These are phyloP conservation scores for Drosophila azteca DNA, from an alignment of 1,140 invertebrate genomes.

Conservation along the genomic window DNA sequence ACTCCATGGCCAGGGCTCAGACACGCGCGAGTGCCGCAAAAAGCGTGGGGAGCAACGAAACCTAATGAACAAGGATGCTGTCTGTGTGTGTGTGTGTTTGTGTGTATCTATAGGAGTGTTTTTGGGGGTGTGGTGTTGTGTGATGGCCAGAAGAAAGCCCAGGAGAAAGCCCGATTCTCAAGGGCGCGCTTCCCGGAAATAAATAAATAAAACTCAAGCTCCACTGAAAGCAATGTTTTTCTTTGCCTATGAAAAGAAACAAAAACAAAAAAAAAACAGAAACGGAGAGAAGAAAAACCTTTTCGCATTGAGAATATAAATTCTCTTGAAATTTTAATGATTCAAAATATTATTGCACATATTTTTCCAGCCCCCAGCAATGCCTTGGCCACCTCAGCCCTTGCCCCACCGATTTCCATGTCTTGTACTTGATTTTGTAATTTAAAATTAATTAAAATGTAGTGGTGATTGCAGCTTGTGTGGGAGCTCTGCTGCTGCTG, in stretches of 20 bases:
- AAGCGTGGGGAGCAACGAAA: slow-evolving; percentile 53
- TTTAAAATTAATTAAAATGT: slow-evolving; percentile 69
- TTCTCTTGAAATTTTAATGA: slow-evolving; percentile 75
- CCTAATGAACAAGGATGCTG: slow-evolving; percentile 69
- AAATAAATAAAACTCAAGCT: slow-evolving; percentile 73
- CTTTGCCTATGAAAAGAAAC: slow-evolving; percentile 16
- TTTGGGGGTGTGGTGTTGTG: too few relatives aligned
- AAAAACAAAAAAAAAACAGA: slow-evolving; percentile 9
- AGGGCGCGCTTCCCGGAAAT: slow-evolving; percentile 82
- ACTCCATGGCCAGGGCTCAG: not conserved
- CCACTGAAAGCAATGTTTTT: slow-evolving; percentile 26
- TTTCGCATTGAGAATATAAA: slow-evolving; percentile 28
- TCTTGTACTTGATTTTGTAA: slow-evolving; percentile 54
- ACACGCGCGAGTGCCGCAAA: slow-evolving; percentile 23
- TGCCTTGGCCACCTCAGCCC: not conserved
- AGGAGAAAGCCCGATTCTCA: slow-evolving; percentile 67
- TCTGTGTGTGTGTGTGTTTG: slow-evolving; percentile 22
- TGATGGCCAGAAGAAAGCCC: too few relatives aligned
- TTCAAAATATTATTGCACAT: slow-evolving; percentile 66
- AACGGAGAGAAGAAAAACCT: slow-evolving; percentile 20
- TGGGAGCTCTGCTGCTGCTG: too few relatives aligned
- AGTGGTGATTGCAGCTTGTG: not conserved
- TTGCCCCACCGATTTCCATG: slow-evolving; percentile 9
- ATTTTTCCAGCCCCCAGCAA: not conserved
- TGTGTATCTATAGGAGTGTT: slow-evolving; percentile 31